Evolutionary conservation across 1,140 invertebrate species (phyloP).

Genomic region (Philotrypesis tridentata): DNA sequence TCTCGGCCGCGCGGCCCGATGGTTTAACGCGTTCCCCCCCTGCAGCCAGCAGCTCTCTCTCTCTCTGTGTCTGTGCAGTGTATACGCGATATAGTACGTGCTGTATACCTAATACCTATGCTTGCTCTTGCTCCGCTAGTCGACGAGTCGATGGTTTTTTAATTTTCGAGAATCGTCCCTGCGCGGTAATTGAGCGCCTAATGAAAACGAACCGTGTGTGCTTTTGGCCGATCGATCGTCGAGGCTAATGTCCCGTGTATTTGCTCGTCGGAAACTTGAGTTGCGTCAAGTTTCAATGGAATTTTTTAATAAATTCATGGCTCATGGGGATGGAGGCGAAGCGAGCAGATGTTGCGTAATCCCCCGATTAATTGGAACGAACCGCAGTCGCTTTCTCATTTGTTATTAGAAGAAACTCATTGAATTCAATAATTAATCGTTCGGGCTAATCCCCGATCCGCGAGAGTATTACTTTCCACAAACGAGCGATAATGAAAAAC

Average conservation of each 20-base stretch:
- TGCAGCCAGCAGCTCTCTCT: too few relatives aligned
- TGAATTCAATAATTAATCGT: neutral
- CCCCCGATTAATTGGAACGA: neutral
- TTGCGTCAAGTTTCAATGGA: too few relatives aligned
- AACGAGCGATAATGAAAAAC: neutral
- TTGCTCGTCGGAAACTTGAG: too few relatives aligned
- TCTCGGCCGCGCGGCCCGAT: neutral
- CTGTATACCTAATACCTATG: too few relatives aligned
- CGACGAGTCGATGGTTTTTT: neutral
- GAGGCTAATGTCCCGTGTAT: too few relatives aligned
- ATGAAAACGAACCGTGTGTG: too few relatives aligned
- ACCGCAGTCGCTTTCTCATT: neutral
- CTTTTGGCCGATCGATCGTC: too few relatives aligned
- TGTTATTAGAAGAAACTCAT: constrained; percentile 2
- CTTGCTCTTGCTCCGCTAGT: too few relatives aligned
- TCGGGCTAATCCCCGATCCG: neutral
- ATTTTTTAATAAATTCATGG: neutral
- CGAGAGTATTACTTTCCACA: neutral
- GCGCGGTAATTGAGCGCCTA: too few relatives aligned
- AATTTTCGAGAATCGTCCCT: too few relatives aligned
- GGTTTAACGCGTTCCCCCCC: neutral
- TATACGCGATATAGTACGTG: too few relatives aligned
- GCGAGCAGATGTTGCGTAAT: constrained; percentile 29
- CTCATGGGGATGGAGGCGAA: too few relatives aligned
- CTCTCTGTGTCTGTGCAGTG: neutral